Percentiles rank a stretch among this genome's conserved stretches.
Evolutionary conservation across 2,888 invertebrate species (phyloP).

Genomic region (Pachymerium ferrugineum): DNA sequence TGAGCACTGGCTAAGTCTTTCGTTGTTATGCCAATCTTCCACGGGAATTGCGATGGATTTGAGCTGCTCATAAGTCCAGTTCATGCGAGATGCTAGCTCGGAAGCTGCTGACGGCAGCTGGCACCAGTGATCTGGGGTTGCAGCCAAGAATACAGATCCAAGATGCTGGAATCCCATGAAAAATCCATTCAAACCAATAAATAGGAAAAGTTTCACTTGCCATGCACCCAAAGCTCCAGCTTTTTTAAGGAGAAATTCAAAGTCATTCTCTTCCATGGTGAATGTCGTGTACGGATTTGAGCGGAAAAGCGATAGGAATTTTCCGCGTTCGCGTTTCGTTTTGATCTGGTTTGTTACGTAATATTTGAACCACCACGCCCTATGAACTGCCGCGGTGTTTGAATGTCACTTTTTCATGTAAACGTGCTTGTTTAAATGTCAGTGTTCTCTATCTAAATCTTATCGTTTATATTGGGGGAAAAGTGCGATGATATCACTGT

Average conservation of each 20-base stretch:
- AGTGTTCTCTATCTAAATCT: too few species aligned
- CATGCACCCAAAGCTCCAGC: constrained; percentile 29
- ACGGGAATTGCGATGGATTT: constrained; percentile 24
- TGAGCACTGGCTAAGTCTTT: constrained; percentile 27
- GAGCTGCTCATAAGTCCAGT: neutral
- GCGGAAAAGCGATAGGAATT: neutral
- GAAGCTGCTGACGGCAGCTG: neutral
- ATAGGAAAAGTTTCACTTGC: neutral
- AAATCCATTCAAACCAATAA: constrained; percentile 27
- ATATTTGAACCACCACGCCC: neutral
- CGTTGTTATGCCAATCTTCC: neutral
- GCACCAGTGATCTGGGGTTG: constrained; percentile 35
- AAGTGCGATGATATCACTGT: too few species aligned
- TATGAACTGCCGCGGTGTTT: neutral
- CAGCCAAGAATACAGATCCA: constrained; percentile 35
- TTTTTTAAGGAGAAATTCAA: constrained; percentile 3
- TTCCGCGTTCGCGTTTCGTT: neutral
- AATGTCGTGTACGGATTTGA: too few species aligned
- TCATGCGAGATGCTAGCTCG: neutral
- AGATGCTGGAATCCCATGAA: constrained; percentile 35
- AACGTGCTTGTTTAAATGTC: too few species aligned
- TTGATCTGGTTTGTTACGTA: neutral
- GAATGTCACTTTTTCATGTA: too few species aligned
- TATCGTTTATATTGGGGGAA: too few species aligned
- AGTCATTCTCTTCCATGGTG: neutral